A percentile compares a stretch with the other conserved stretches of the same genome.
Evolutionary conservation across 1,140 invertebrate species (phyloP).

Genomic region (Hesperophylax magnus): DNA sequence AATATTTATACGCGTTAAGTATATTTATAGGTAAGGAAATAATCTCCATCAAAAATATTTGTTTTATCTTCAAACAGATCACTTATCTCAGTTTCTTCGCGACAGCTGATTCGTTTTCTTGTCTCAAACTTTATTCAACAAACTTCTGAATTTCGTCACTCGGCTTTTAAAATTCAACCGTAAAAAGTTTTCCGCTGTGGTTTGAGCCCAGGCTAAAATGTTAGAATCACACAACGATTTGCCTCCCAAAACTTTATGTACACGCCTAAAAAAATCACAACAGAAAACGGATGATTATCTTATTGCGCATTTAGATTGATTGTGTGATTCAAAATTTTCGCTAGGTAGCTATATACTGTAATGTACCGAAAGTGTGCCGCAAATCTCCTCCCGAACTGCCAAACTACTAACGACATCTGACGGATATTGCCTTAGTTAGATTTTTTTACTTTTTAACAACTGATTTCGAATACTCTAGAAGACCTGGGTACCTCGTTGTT

Average conservation of each 20-base stretch:
- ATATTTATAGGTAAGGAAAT: too few species aligned
- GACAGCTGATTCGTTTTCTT: slow-evolving; percentile 6
- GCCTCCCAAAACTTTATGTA: not conserved
- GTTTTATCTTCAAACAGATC: slow-evolving; percentile 1
- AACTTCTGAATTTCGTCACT: slow-evolving; percentile 20
- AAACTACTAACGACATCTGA: slow-evolving; percentile 49
- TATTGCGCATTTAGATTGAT: not conserved
- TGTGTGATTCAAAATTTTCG: not conserved
- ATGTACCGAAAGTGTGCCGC: not conserved
- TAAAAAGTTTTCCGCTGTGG: not conserved
- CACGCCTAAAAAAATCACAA: not conserved
- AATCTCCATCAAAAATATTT: not conserved
- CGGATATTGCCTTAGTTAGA: slow-evolving; percentile 51
- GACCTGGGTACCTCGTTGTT: too few species aligned
- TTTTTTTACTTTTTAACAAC: slow-evolving; percentile 21
- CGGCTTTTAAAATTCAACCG: slow-evolving; percentile 23
- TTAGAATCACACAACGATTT: not conserved
- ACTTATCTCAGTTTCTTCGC: not conserved
- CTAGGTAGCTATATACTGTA: not conserved
- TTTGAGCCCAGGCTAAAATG: not conserved
- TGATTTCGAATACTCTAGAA: not conserved
- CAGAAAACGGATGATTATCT: not conserved
- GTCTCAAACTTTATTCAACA: slow-evolving; percentile 16
- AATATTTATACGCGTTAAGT: too few species aligned
- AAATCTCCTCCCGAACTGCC: slow-evolving; percentile 13